Evolutionary conservation across 2,797 vertebrate genomes (phyloP), one percentile per base, ranked within the genome.

Genomic region (Apogon hyalosoma): DNA sequence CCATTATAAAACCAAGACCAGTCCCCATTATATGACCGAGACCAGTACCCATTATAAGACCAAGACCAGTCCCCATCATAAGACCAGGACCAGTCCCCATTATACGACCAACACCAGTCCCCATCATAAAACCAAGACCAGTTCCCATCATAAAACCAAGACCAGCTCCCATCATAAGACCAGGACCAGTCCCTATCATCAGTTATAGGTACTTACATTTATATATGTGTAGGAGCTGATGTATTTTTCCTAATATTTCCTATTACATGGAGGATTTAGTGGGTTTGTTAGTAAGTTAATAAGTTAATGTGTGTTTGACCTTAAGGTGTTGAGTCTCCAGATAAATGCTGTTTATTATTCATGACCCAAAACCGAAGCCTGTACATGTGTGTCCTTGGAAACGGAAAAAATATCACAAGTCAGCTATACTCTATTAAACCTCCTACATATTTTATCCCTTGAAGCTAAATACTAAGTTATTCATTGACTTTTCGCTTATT

Each of bases 261-360:
- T 47, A 14, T 39, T 48, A 8, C 12, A 0, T 18, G 31, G 31
- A 38, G 1, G 3, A 40, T 57, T 74, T n/a, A 52, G 5, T 43
- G 11, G 13, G 8, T 63, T 45, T 19, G 48, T 4, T 15, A 21
- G 19, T 19, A 21, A 21, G 5, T 1, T n/a, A n/a, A n/a, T n/a
- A n/a, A n/a, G 15, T n/a, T 14, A 13, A 16, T 0, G 3, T 61
- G 9, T 14, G n/a, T 43, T 46, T 47, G 7, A 90, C 84, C 83
- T 90, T 90, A 79, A 50, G 68, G 24, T 83, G 71, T 67, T 83
- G 73, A 74, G 73, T 76, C 72, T 78, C 7, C 31, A 59, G 69
- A 76, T 73, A 80, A 75, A 53, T 40, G 16, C 28, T 84, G 88
- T 79, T 91, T 79, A 75, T 75, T 56, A 54, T 85, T 77, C 69